These are phyloP conservation scores for Anthopleura sola DNA, from an alignment of 64 coral and sea anemone species.

Conservation along the genomic window DNA sequence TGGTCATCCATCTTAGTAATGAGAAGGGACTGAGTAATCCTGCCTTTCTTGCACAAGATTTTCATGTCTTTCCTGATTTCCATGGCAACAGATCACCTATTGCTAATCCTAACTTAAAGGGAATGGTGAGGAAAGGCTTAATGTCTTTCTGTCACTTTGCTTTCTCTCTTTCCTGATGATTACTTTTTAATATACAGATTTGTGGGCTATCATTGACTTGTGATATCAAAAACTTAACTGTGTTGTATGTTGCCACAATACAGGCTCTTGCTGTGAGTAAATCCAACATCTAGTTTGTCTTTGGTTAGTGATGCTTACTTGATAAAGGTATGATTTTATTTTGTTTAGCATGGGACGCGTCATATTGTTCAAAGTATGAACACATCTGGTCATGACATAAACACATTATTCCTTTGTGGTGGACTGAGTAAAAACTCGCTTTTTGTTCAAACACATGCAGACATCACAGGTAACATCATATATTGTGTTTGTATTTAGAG, in stretches of 20 bases:
- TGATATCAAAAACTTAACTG: constrained; percentile 56
- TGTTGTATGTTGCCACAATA: constrained; percentile 74
- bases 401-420: constrained; percentile 88
- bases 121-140: constrained; percentile 65
- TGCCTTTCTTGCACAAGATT: constrained; percentile 62
- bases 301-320: background rate
- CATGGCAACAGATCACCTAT: constrained; percentile 96
- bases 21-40: constrained; percentile 19
- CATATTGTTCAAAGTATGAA: constrained; percentile 87
- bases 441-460: constrained; percentile 84
- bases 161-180: background rate
- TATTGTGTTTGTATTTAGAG: no score
- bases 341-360: constrained; percentile 72
- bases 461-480: constrained; percentile 73
- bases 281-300: background rate
- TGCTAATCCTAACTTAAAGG: constrained; percentile 77
- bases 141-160: background rate
- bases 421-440: constrained; percentile 78
- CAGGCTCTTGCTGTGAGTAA: constrained; percentile 81
- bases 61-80: constrained; percentile 92
- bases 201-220: constrained; percentile 61
- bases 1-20: constrained; percentile 18
- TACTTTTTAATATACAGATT: background rate
- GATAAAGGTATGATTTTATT: background rate
- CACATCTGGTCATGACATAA: constrained; percentile 62